Percentiles rank a stretch among this genome's conserved stretches.
These are phyloP conservation scores for Paralichthys olivaceus DNA, from an alignment of 2,113 vertebrate species.

Conservation along the genomic window DNA sequence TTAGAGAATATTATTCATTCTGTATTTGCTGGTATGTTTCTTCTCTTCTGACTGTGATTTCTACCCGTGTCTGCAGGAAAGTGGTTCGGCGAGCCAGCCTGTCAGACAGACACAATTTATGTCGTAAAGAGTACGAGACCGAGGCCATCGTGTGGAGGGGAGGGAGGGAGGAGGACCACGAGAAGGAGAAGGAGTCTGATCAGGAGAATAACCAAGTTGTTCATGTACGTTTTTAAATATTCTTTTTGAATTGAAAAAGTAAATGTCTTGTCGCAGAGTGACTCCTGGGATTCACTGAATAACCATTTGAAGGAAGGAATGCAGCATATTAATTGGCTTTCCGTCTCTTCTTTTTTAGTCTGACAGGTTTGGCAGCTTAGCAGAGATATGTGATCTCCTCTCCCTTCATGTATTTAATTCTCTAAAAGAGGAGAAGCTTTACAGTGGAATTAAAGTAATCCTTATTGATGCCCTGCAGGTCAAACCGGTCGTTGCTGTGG, in stretches of 20 bases:
- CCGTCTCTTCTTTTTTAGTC: background rate
- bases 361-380: background rate
- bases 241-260: background rate
- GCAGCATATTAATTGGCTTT: background rate
- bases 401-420: conserved; percentile 4
- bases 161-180: conserved; percentile 83
- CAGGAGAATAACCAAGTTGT: conserved; percentile 91
- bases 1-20: background rate
- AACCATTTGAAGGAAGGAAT: background rate
- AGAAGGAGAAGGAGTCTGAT: conserved; percentile 87
- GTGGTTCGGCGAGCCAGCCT: conserved; percentile 96
- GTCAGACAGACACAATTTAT: conserved; percentile 93
- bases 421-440: conserved; percentile 13
- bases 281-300: background rate
- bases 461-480: conserved; percentile 60
- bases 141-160: conserved; percentile 97
- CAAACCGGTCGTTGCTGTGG: conserved; percentile 55
- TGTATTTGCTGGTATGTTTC: background rate
- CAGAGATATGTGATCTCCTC: conserved; percentile 16
- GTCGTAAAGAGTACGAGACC: conserved; percentile 95
- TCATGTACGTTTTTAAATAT: conserved; percentile 24
- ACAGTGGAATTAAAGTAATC: conserved; percentile 22
- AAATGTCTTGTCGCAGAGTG: background rate
- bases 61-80: conserved; percentile 83
- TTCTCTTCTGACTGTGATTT: conserved; percentile 11